These are phyloP conservation scores for Menura novaehollandiae DNA, from an alignment of 2,113 vertebrate species.

Conservation along the genomic window DNA sequence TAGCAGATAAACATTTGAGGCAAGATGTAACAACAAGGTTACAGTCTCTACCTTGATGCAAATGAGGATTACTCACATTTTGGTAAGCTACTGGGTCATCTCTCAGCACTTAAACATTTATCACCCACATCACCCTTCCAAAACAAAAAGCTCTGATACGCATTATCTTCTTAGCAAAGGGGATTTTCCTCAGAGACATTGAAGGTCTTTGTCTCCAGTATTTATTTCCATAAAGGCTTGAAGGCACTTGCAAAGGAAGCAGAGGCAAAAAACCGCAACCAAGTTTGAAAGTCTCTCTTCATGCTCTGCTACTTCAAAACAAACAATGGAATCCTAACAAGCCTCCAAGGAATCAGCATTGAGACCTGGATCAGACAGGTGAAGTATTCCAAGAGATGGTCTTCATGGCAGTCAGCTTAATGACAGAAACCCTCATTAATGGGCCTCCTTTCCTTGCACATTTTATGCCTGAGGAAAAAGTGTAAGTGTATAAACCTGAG, in stretches of 20 bases:
- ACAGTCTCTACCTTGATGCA: not conserved
- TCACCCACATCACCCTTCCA: not conserved
- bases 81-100: not conserved
- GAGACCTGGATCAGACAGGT: rapidly evolving
- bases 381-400: not conserved
- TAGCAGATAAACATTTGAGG: not conserved
- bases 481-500: rapidly evolving
- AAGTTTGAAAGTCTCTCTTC: not conserved
- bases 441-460: not conserved
- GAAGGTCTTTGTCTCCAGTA: not conserved
- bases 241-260: not conserved
- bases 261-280: not conserved
- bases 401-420: not conserved
- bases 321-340: not conserved
- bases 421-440: not conserved
- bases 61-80: not conserved
- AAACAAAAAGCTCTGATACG: not conserved
- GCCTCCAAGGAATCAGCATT: rapidly evolving
- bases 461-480: not conserved
- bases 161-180: not conserved
- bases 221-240: not conserved
- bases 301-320: not conserved
- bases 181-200: not conserved
- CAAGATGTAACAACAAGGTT: not conserved
- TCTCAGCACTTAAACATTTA: not conserved